Conservation (phyloP, 2,113 vertebrate species). For the Alosa alosa region DNA sequence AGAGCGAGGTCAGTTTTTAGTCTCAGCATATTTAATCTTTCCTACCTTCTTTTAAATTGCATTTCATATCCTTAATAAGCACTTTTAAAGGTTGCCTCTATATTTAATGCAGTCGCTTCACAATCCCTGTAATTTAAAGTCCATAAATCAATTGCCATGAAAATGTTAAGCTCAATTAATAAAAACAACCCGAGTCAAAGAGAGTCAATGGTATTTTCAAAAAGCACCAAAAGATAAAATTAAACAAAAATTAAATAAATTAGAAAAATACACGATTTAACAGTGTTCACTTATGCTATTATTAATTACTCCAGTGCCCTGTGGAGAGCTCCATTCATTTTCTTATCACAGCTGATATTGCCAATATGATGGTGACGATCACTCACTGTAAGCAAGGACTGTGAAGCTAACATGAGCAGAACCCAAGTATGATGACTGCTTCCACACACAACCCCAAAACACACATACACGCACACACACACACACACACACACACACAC, state of each 20-base stretch:
- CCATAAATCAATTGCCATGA: slow-evolving; percentile 5
- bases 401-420: background rate
- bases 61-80: slow-evolving; percentile 14
- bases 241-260: background rate
- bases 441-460: no score
- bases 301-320: background rate
- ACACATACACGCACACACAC: background rate
- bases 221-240: background rate
- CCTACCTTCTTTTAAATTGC: slow-evolving; percentile 14
- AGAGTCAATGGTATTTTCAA: background rate
- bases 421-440: background rate
- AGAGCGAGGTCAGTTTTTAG: slow-evolving; percentile 35
- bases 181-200: background rate
- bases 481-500: background rate
- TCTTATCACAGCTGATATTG: background rate
- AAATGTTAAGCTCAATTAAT: slow-evolving; percentile 13
- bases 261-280: background rate
- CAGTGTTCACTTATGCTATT: background rate
- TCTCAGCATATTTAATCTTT: background rate
- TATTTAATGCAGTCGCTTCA: background rate
- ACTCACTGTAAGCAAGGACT: background rate
- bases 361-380: background rate
- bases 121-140: slow-evolving; percentile 12
- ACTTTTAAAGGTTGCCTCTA: slow-evolving; percentile 16
- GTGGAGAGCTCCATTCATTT: background rate